These are phyloP conservation scores for Drosophila obscura DNA, from an alignment of 1,140 invertebrate species.

Conservation along the genomic window DNA sequence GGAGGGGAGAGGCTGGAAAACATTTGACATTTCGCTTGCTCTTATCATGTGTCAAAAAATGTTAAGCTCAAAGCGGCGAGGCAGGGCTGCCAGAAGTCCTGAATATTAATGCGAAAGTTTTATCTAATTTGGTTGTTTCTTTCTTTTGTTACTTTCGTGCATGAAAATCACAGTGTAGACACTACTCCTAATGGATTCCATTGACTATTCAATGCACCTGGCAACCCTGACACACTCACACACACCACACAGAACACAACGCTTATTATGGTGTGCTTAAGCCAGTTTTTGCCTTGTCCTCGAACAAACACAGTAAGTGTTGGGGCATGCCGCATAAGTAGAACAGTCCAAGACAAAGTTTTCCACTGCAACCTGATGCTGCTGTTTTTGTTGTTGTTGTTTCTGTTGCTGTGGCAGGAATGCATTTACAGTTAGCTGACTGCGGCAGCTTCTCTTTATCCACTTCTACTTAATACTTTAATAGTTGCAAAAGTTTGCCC, in stretches of 20 bases:
- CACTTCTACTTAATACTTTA: slow-evolving; percentile 82
- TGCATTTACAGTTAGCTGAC: slow-evolving; percentile 58
- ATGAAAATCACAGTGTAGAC: no score
- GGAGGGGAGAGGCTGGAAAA: slow-evolving; percentile 14
- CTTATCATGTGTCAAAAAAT: slow-evolving; percentile 48
- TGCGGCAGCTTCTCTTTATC: slow-evolving; percentile 47
- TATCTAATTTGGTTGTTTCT: not conserved
- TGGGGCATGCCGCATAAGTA: slow-evolving; percentile 68
- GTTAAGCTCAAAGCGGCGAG: not conserved
- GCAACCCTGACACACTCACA: slow-evolving; percentile 13
- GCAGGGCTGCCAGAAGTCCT: not conserved
- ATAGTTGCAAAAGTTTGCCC: slow-evolving; percentile 80
- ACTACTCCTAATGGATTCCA: no score
- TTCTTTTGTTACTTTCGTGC: not conserved
- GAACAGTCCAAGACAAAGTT: slow-evolving; percentile 47
- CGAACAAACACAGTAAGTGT: slow-evolving; percentile 65
- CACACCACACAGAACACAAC: slow-evolving; percentile 19
- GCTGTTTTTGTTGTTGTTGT: slow-evolving; percentile 24
- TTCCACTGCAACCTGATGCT: slow-evolving; percentile 55
- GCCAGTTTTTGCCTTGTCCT: slow-evolving; percentile 44
- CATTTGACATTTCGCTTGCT: slow-evolving; percentile 49
- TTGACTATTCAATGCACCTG: slow-evolving; percentile 7
- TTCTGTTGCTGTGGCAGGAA: slow-evolving; percentile 30
- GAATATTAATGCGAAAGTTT: slow-evolving; percentile 3
- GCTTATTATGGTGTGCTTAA: slow-evolving; percentile 59